phyloP scores from a whole-genome alignment of 1,140 invertebrate species.

The Microvelia longipes region DNA sequence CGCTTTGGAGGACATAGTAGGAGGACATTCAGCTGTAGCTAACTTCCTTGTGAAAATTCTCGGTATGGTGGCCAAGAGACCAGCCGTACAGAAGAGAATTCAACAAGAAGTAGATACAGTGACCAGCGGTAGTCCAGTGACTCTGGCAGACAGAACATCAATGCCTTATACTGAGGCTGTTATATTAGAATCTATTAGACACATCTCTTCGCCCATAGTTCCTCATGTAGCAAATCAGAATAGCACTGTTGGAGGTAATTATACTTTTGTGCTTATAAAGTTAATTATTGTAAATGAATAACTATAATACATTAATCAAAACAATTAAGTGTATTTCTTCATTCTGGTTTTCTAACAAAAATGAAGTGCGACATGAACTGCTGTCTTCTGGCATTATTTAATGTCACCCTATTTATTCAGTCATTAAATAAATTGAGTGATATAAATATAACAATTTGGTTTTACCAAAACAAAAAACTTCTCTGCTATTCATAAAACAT shows the following conservation, averaged over 20 bases:
- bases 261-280: too few relatives aligned
- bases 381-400: too few relatives aligned
- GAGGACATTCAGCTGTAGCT: conserved; percentile 71
- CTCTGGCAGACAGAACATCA: conserved; percentile 43
- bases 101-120: conserved; percentile 50
- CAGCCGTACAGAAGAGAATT: conserved; percentile 45
- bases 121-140: conserved; percentile 38
- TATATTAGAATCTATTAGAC: conserved; percentile 58
- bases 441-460: too few relatives aligned
- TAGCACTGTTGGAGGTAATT: conserved; percentile 42
- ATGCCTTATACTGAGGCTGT: conserved; percentile 74
- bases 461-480: too few relatives aligned
- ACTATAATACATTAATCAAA: too few relatives aligned
- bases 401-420: too few relatives aligned
- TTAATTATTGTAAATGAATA: too few relatives aligned
- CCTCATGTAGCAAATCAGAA: conserved; percentile 73
- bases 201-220: conserved; percentile 74
- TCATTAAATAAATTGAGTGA: too few relatives aligned
- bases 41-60: conserved; percentile 59
- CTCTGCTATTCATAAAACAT: too few relatives aligned
- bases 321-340: too few relatives aligned
- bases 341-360: too few relatives aligned
- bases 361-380: too few relatives aligned
- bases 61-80: conserved; percentile 45
- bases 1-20: conserved; percentile 69